Evolutionary conservation across 2,797 vertebrate genomes (phyloP), one percentile per base, ranked within the genome.

Genomic region (Eulemur rubriventer): DNA sequence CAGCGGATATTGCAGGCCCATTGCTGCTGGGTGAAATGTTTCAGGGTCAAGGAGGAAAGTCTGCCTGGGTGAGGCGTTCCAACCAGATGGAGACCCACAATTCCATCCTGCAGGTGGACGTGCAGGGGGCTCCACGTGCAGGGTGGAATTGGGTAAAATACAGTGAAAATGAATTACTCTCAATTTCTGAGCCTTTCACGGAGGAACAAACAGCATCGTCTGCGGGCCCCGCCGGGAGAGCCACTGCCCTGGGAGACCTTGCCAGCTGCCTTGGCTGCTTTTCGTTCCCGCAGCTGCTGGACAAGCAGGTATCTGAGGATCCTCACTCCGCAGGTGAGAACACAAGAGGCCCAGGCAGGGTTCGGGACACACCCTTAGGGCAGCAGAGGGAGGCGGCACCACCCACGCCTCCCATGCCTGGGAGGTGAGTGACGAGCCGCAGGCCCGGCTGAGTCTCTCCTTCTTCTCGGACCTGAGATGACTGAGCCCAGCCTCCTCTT

Each of bases 181-280:
- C 26, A 2, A 11, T 22, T 65, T 69, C 55, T 50, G 10, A 35
- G 67, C 67, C 38, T 94, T n/a, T 24, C 0, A 1, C 1, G n/a
- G 41, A 73, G 20, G 22, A 83, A 18, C 6, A 63, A 7, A 17
- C 46, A 12, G 63, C 41, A 13, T 9, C n/a, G 18, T 10, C 65
- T 11, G 48, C 0, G 10, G 85, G 24, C 55, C 35, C 33, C 12
- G 6, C 43, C 46, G 16, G 12, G 55, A 69, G 81, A 55, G 57
- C 20, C 28, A 7, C 48, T 1, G 12, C 1, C 13, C 30, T 5
- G 41, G n/a, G n/a, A 48, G 26, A 41, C n/a, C 1, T 3, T 1
- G 24, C 14, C 41, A n/a, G 13, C 7, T 16, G 59, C 63, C 1
- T 61, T 24, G 16, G 48, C 48, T 69, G 52, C 6, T 72, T 57